These are phyloP conservation scores for Scyliorhinus canicula DNA, from an alignment of 2,797 vertebrate species.

Conservation along the genomic window DNA sequence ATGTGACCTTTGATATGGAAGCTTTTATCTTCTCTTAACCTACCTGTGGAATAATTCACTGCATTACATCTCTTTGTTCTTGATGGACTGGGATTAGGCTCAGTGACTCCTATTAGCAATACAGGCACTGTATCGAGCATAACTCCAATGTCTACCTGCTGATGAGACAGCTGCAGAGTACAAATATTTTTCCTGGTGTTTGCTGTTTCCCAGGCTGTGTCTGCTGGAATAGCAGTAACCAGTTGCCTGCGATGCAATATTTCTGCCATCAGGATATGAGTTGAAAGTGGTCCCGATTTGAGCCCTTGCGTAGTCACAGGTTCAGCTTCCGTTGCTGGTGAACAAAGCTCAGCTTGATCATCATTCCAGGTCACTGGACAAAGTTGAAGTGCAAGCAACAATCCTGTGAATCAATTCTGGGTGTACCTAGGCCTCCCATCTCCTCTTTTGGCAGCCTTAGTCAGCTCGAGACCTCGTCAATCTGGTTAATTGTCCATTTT, in stretches of 20 bases:
- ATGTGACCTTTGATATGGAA: background rate
- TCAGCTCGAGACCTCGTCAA: background rate
- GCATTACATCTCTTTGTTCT: background rate
- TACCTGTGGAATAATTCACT: background rate
- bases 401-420: background rate
- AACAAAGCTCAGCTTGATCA: background rate
- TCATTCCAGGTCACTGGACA: background rate
- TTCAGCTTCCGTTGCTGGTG: background rate
- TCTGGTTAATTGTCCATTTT: background rate
- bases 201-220: background rate
- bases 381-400: background rate
- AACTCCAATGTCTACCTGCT: background rate
- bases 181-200: background rate
- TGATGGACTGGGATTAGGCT: background rate
- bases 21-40: background rate
- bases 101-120: background rate
- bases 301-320: background rate
- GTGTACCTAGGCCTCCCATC: background rate
- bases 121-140: too few relatives aligned
- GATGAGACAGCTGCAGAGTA: background rate
- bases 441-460: background rate
- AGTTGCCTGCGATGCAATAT: background rate
- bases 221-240: too few relatives aligned
- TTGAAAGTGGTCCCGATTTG: background rate
- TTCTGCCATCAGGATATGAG: too few relatives aligned